Evolutionary conservation across 2,888 invertebrate species (phyloP).

Genomic region (Tiliacea aurago): DNA sequence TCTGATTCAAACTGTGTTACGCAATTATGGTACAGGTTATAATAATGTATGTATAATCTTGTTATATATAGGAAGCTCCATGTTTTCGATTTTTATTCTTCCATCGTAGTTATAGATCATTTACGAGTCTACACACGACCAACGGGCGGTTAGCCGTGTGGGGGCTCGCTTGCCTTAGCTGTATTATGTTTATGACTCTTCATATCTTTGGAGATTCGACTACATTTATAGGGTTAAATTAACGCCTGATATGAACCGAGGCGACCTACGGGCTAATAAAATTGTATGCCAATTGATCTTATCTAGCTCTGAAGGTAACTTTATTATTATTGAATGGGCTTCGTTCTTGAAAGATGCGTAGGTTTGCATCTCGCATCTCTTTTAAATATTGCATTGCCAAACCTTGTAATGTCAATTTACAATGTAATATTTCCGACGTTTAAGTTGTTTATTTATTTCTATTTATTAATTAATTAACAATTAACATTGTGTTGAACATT

Average conservation of each 20-base stretch:
- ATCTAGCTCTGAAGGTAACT: slow-evolving; percentile 10
- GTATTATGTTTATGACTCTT: slow-evolving; percentile 74
- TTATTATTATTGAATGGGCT: slow-evolving; percentile 4
- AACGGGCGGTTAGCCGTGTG: slow-evolving; percentile 46
- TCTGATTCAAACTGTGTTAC: no score
- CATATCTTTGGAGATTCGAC: slow-evolving; percentile 72
- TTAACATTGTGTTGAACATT: no score
- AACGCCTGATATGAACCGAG: slow-evolving; percentile 75
- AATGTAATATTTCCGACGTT: not conserved
- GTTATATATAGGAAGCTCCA: slow-evolving; percentile 17
- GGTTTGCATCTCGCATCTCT: not conserved
- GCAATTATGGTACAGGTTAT: no score
- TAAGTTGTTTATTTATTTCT: no score
- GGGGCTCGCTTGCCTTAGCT: slow-evolving; percentile 38
- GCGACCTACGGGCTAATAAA: slow-evolving; percentile 41
- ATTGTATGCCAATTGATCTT: slow-evolving; percentile 39
- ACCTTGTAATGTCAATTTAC: not conserved
- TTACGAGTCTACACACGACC: slow-evolving; percentile 55
- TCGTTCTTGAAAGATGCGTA: not conserved
- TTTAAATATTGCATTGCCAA: not conserved
- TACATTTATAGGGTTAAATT: slow-evolving; percentile 76
- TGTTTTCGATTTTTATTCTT: slow-evolving; percentile 50
- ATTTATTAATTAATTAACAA: no score
- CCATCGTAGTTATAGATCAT: slow-evolving; percentile 52
- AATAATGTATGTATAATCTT: slow-evolving; percentile 21